Conservation (phyloP, 2,113 vertebrate species). For the Neolamprologus modestus region DNA sequence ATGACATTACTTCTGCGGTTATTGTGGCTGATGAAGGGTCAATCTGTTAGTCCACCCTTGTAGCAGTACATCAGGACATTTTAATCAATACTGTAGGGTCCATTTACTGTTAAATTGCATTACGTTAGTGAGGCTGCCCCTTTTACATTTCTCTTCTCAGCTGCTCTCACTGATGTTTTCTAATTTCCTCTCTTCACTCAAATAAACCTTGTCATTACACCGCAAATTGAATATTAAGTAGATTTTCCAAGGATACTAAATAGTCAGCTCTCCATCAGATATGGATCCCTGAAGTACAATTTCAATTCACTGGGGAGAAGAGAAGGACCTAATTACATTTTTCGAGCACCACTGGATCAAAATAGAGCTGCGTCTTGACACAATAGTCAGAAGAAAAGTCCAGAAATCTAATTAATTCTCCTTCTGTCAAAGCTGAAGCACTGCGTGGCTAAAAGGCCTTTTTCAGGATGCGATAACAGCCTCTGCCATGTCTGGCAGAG, state of each 20-base stretch:
- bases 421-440: constrained; percentile 54
- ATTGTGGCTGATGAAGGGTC: background rate
- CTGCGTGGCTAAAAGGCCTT: constrained; percentile 47
- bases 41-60: background rate
- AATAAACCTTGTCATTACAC: constrained; percentile 5
- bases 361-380: constrained; percentile 55
- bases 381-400: constrained; percentile 62
- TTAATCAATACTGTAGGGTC: background rate
- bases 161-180: background rate
- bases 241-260: constrained; percentile 33
- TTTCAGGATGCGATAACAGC: constrained; percentile 60
- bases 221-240: constrained; percentile 36
- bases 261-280: constrained; percentile 51
- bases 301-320: constrained; percentile 46
- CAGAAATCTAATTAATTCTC: constrained; percentile 70
- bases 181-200: constrained; percentile 6
- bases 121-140: background rate
- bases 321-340: constrained; percentile 61
- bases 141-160: background rate
- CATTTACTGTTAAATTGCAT: background rate
- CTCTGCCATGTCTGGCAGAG: constrained; percentile 46
- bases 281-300: constrained; percentile 53
- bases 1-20: background rate
- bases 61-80: background rate
- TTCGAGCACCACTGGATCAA: constrained; percentile 60